Conservation (phyloP, 2,797 vertebrate genomes). For the Macropus fuliginosus region DNA sequence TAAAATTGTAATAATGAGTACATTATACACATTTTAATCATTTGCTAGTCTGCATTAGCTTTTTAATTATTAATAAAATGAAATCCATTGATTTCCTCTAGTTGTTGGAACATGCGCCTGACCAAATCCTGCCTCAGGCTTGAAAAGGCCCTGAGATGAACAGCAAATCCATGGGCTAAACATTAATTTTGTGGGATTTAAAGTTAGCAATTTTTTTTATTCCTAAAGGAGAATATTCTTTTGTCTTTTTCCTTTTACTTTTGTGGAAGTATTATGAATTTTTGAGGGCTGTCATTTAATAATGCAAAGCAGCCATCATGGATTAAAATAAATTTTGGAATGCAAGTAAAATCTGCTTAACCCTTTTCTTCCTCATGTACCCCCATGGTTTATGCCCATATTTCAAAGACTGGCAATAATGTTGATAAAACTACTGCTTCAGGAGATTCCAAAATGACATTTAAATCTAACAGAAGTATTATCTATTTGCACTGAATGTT, state of each 20-base stretch:
- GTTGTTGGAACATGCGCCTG: slow-evolving; percentile 88
- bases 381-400: slow-evolving; percentile 51
- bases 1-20: slow-evolving; percentile 79
- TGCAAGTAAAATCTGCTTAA: slow-evolving; percentile 59
- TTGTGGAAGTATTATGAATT: slow-evolving; percentile 79
- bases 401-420: slow-evolving; percentile 36
- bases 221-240: slow-evolving; percentile 77
- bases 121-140: slow-evolving; percentile 88
- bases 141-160: slow-evolving; percentile 83
- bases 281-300: slow-evolving; percentile 62
- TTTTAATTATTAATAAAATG: slow-evolving; percentile 94
- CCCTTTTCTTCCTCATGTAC: slow-evolving; percentile 35
- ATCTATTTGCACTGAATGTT: slow-evolving; percentile 30
- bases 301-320: slow-evolving; percentile 66
- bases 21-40: slow-evolving; percentile 85
- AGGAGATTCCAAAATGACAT: slow-evolving; percentile 22
- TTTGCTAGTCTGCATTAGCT: slow-evolving; percentile 84
- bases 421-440: neutral
- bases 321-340: slow-evolving; percentile 60
- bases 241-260: slow-evolving; percentile 77
- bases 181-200: slow-evolving; percentile 89
- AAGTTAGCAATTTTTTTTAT: slow-evolving; percentile 72
- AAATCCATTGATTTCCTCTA: slow-evolving; percentile 92
- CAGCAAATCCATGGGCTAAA: slow-evolving; percentile 88
- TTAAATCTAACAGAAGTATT: slow-evolving; percentile 30